Percentiles rank a stretch among this genome's conserved stretches.
phyloP scores from a whole-genome alignment of 2,797 vertebrate species.

The Botia kubotai region DNA sequence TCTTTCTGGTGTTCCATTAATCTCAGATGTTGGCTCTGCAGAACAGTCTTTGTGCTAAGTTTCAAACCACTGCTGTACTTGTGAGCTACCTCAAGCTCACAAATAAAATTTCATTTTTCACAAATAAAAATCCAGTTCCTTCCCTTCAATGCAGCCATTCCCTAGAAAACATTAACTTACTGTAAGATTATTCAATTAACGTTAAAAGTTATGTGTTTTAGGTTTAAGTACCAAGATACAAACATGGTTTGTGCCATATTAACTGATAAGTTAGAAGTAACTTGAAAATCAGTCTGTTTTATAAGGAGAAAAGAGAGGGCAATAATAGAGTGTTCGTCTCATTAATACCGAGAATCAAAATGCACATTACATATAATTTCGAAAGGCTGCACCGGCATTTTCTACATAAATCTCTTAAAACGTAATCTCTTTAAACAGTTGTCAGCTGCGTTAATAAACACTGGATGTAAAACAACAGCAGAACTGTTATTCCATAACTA shows the following conservation, averaged over 20 bases:
- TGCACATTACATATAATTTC: background rate
- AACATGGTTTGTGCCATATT: background rate
- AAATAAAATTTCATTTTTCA: conserved; percentile 93
- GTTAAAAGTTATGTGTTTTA: no score
- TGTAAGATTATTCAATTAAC: no score
- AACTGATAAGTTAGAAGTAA: background rate
- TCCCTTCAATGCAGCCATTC: conserved; percentile 95
- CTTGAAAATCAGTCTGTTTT: conserved; percentile 10
- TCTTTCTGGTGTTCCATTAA: background rate
- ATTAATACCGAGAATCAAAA: background rate
- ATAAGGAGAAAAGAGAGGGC: background rate
- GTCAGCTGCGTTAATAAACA: background rate
- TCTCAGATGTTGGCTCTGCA: conserved; percentile 9
- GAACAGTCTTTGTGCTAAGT: background rate
- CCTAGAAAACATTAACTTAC: conserved; percentile 73
- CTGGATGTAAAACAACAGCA: background rate
- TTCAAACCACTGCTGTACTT: background rate
- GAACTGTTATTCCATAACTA: no score
- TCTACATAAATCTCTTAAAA: no score
- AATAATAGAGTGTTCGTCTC: background rate
- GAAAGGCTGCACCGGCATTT: background rate
- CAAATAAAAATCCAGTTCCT: conserved; percentile 95
- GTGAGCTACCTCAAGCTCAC: conserved; percentile 85
- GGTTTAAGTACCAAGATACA: background rate
- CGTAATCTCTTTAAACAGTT: background rate